These are phyloP conservation scores for Poeciliopsis turneri DNA, from an alignment of 2,797 vertebrate genomes.

Conservation along the genomic window DNA sequence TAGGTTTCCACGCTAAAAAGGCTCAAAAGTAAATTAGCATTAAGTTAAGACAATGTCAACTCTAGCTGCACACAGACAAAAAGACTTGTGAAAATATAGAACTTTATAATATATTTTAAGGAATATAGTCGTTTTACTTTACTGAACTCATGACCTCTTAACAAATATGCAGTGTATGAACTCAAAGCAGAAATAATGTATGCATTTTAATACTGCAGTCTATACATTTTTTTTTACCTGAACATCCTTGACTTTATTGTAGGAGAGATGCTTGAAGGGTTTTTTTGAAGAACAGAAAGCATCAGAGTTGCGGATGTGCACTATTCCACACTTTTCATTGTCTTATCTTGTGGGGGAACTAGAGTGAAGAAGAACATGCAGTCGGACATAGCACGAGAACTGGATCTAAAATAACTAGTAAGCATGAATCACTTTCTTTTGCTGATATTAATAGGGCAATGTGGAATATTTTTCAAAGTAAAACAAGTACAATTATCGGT, in stretches of 20 bases:
- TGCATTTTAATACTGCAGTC: slow-evolving; percentile 70
- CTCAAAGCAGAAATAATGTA: slow-evolving; percentile 65
- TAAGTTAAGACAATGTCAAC: slow-evolving; percentile 49
- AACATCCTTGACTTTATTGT: slow-evolving; percentile 32
- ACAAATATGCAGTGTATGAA: slow-evolving; percentile 51
- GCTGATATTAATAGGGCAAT: neutral
- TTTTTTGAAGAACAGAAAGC: neutral
- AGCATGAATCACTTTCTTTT: slow-evolving; percentile 22
- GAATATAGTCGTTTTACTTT: slow-evolving; percentile 65
- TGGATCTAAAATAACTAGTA: neutral
- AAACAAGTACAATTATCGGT: neutral
- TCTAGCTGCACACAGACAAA: slow-evolving; percentile 15
- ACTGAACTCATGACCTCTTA: slow-evolving; percentile 69
- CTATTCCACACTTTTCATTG: slow-evolving; percentile 6
- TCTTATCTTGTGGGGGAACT: slow-evolving; percentile 4
- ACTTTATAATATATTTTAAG: slow-evolving; percentile 62
- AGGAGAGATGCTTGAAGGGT: slow-evolving; percentile 4
- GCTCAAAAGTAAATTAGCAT: slow-evolving; percentile 44
- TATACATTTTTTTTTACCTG: slow-evolving; percentile 31
- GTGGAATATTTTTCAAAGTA: neutral
- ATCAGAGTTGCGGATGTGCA: neutral
- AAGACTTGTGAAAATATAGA: slow-evolving; percentile 43
- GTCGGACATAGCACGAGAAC: neutral
- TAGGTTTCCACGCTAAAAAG: slow-evolving; percentile 39
- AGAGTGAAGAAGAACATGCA: slow-evolving; percentile 13